Base-by-base conservation (phyloP, 1,140 invertebrate genomes). In the Lysiphlebus fabarum region DNA sequence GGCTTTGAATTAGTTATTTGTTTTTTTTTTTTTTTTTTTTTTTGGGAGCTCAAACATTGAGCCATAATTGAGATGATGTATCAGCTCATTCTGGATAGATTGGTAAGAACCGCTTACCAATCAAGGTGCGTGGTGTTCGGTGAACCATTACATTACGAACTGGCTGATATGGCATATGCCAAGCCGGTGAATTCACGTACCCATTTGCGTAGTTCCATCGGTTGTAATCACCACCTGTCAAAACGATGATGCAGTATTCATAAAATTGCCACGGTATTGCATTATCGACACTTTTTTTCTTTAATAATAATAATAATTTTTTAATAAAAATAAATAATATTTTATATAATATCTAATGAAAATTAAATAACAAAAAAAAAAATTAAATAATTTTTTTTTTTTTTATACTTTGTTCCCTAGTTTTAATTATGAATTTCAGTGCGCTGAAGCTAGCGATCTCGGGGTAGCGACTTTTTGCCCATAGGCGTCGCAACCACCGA, bases 81-180 rank as follows among this genome's bases (percentile, higher is more conserved):
- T 5, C 53, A 36, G 64, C 67, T 76, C 72, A 76, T 72, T 69
- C 68, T 62, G 70, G 71, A 66, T 62, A 71, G 58, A 67, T 67
- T 70, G 78, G 78, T 76, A 80, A 71, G 72, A 79, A 80, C 67
- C 76, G 76, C 76, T 80, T 80, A 65, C 17, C 17, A 26, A 74
- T 78, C 69, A 80, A 70, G 67, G 74, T 77, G 73, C 75, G 73
- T 70, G 78, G 78, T 62, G 78, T 78, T 67, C 76, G 76, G 68
- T 80, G 77, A 80, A 77, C 78, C 78, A 80, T 75, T 78, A 79
- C 76, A 75, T 78, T 79, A 77, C 78, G 77, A 69, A 78, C 74
- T 69, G 70, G 75, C 65, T 73, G 75, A 65, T 74, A 77, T 56
- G 77, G 76, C 71, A 80, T 73, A 67, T 79, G 77, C 77, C 78